Evolutionary conservation across 2,797 vertebrate species (phyloP), one percentile per base, ranked within the genome.

Genomic region (Cossypha heuglini): DNA sequence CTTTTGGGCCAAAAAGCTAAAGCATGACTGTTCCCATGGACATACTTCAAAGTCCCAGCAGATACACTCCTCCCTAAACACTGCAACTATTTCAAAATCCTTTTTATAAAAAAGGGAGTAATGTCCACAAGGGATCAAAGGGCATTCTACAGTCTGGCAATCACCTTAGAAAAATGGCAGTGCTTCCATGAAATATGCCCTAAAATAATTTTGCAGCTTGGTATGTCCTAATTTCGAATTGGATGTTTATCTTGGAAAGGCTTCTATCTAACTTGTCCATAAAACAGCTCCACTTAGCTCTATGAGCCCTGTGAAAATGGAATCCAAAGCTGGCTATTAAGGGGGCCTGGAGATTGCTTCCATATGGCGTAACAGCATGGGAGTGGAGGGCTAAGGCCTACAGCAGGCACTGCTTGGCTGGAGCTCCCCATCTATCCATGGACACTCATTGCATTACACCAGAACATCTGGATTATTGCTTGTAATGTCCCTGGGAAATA

Each of bases 401-500:
- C 98, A 98, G 97, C 98, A 97, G 98, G 97, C 98, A 96, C 97
- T 95, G 98, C 98, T 99, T 99, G 99, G 99, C 99, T 98, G 97
- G 97, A 97, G 97, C 98, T 98, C 98, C 98, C 85, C 97, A 98
- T 98, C 98, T 98, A 98, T 98, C 99, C 98, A 83, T 96, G 98
- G 99, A 99, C 99, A 99, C 99, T 99, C 99, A 98, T 98, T 98
- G 99, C 98, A 98, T 98, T 99, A 98, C 98, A 98, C 98, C 97
- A 97, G 96, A 99, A 99, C 99, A 99, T 99, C 99, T 99, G 99
- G 99, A 99, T 99, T 99, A 99, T 99, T 98, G 99, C 99, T 99
- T 98, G 97, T 98, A 98, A 98, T 97, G 97, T 99, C 99, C 98
- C 99, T 99, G 99, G 98, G 99, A 99, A 99, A 99, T 98, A 99